Percentiles rank a stretch among this genome's conserved stretches.
These are phyloP conservation scores for Fragum sueziense DNA, from an alignment of 2,888 invertebrate species.

Conservation along the genomic window DNA sequence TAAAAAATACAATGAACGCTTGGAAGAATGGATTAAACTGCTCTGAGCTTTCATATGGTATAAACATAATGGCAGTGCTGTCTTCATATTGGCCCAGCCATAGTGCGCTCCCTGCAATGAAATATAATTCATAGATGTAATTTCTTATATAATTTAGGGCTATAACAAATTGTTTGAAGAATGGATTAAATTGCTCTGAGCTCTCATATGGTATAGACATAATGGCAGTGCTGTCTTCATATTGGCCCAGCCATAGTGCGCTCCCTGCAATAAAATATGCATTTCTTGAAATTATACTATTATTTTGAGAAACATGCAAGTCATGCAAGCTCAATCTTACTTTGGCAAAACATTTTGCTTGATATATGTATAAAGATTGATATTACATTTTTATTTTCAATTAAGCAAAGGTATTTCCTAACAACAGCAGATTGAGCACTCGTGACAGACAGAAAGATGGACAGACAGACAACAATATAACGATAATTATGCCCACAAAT, in stretches of 20 bases:
- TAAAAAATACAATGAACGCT: slow-evolving; percentile 95
- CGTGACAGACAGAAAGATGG: no score
- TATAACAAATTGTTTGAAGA: slow-evolving; percentile 90
- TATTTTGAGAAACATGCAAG: no score
- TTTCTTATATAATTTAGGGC: background rate
- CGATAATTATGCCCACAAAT: no score
- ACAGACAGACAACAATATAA: no score
- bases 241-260: slow-evolving; percentile 89
- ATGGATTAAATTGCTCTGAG: slow-evolving; percentile 74
- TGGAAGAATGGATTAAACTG: slow-evolving; percentile 84
- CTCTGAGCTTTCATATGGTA: slow-evolving; percentile 71
- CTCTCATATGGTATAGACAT: slow-evolving; percentile 74
- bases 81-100: slow-evolving; percentile 86
- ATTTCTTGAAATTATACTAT: no score
- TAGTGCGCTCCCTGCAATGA: slow-evolving; percentile 85
- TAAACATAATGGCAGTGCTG: slow-evolving; percentile 72
- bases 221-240: slow-evolving; percentile 66
- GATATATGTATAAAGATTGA: no score
- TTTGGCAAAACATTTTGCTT: no score
- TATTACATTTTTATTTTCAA: no score
- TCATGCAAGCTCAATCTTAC: no score
- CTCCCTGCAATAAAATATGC: slow-evolving; percentile 77
- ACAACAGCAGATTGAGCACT: no score
- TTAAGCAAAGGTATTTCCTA: no score
- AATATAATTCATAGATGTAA: slow-evolving; percentile 3